These are phyloP conservation scores for Stenopsyche tienmushanensis DNA, from an alignment of 1,140 invertebrate species.

Conservation along the genomic window DNA sequence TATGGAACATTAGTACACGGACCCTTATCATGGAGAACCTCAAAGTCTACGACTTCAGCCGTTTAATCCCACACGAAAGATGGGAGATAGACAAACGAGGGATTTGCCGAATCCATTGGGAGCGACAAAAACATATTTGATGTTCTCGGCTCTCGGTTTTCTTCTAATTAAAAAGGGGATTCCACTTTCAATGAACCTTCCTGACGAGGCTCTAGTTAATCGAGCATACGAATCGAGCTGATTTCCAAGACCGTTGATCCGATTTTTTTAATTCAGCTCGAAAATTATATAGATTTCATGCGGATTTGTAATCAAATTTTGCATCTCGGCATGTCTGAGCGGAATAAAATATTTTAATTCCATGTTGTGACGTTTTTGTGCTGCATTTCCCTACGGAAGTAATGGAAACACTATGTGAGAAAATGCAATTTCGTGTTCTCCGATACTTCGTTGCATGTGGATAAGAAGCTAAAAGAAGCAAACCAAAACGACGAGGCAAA, in stretches of 20 bases:
- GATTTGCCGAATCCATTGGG: not conserved
- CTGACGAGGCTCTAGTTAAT: not conserved
- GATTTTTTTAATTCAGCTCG: too few relatives aligned
- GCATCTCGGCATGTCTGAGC: too few relatives aligned
- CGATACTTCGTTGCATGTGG: not conserved
- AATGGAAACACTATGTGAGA: too few relatives aligned
- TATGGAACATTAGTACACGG: constrained; percentile 7
- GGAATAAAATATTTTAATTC: too few relatives aligned
- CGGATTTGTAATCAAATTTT: too few relatives aligned
- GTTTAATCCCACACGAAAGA: constrained; percentile 5
- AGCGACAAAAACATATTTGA: constrained; percentile 10
- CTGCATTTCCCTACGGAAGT: too few relatives aligned
- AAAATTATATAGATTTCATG: too few relatives aligned
- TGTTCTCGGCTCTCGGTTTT: not conserved
- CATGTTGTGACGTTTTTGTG: not conserved
- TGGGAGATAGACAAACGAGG: not conserved
- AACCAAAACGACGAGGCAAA: constrained; percentile 9
- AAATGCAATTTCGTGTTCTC: constrained; percentile 15
- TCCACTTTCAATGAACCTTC: not conserved
- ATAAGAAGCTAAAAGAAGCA: not conserved
- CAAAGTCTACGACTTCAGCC: constrained; percentile 7
- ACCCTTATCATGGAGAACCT: constrained; percentile 9
- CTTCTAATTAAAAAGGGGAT: constrained; percentile 9
- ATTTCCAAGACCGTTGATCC: not conserved
- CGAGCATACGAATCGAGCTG: not conserved